Evolutionary conservation across 2,113 vertebrate species (phyloP), one percentile per base, ranked within the genome.

Genomic region (Urocynchramus pylzowi): DNA sequence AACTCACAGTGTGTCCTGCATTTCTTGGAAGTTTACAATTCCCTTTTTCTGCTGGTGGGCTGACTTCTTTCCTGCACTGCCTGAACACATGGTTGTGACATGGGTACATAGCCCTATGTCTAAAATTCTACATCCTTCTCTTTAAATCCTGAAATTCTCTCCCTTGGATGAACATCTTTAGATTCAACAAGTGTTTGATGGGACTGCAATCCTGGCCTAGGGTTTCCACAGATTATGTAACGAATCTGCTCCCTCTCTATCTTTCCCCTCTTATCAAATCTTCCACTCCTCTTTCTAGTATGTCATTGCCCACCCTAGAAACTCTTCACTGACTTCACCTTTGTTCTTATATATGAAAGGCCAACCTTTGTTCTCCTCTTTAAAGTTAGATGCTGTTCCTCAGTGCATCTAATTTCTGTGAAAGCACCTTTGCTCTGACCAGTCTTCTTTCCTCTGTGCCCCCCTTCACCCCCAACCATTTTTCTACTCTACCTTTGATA

Each of bases 401-500:
- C 61, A 47, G 44, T 85, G 88, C 79, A 90, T 88, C 45, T 92
- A 87, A 94, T 94, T 93, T 84, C 50, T 92, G 9, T 53, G 73
- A 59, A 80, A 67, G 42, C 8, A n/a, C 31, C 41, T 82, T 89
- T 89, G 27, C 74, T 91, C 88, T 92, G 41, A 67, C 21, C 33
- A 16, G 13, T 77, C 50, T 37, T 83, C 75, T 86, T 92, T 76
- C 59, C 52, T 84, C 42, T 81, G 21, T 75, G 27, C n/a, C 78
- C 45, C 75, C 61, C 47, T 76, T 93, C 79, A 94, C 14, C 31
- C 44, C 49, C 41, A 92, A 20, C 8, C 23, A 47, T 69, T 56
- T 91, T 93, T 94, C 85, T 92, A 15, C 27, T 86, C 14, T 92
- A 80, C 42, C 67, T 95, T 93, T 95, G 76, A 95, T 81, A 86